A percentile compares a stretch with the other conserved stretches of the same genome.
phyloP scores from a whole-genome alignment of 1,140 invertebrate genomes.

The Caenorhabditis tropicalis region DNA sequence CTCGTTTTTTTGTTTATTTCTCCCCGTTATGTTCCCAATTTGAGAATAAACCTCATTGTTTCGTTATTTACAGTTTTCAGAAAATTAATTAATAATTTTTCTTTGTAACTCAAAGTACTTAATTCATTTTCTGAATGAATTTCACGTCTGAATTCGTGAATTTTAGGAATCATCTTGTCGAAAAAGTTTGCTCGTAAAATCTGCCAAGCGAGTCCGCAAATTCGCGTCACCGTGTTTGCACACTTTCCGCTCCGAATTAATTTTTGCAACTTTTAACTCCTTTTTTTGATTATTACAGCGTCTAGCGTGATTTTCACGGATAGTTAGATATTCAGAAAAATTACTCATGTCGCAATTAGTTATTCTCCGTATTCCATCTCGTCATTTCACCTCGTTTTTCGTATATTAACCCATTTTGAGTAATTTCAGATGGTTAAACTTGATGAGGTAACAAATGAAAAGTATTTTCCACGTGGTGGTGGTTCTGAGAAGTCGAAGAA shows the following conservation, averaged over 20 bases:
- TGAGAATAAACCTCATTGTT: too few species aligned
- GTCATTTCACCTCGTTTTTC: neutral
- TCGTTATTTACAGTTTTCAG: too few species aligned
- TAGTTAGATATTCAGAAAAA: neutral
- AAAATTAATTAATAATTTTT: too few species aligned
- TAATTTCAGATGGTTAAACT: constrained; percentile 29
- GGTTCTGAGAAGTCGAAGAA: constrained; percentile 1
- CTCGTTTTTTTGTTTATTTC: neutral
- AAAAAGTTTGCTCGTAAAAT: neutral
- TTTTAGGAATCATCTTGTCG: too few species aligned
- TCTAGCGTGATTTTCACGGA: neutral
- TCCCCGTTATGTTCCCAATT: neutral
- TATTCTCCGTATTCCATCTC: neutral
- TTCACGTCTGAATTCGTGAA: too few species aligned
- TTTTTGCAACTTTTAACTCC: neutral
- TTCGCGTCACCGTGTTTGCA: neutral
- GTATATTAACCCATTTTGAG: neutral
- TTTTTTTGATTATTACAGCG: neutral
- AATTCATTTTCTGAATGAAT: too few species aligned
- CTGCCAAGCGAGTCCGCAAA: neutral
- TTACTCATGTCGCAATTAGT: neutral
- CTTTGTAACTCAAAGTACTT: too few species aligned
- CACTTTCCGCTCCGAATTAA: neutral
- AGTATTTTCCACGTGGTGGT: constrained; percentile 26
- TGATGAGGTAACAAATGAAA: constrained; percentile 28